These are phyloP conservation scores for Numenius arquata DNA, from an alignment of 2,113 vertebrate species.

Conservation along the genomic window DNA sequence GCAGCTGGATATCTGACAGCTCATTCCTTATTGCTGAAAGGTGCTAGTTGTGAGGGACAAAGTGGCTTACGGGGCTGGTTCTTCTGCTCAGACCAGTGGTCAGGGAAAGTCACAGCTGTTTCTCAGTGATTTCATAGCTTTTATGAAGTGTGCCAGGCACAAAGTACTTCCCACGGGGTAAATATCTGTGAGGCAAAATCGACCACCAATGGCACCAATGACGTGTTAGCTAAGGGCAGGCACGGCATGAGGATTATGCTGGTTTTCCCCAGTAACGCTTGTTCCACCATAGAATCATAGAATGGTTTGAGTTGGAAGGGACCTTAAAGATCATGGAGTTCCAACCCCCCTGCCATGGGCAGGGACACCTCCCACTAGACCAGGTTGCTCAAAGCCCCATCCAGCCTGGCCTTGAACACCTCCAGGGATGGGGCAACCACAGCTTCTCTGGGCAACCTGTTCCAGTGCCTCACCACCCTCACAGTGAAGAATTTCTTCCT, in stretches of 20 bases:
- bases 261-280: not conserved
- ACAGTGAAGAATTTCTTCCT: too few species aligned
- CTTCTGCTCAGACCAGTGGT: accelerated
- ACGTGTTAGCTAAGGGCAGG: not conserved
- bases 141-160: not conserved
- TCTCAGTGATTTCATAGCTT: not conserved
- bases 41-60: not conserved
- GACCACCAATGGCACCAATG: accelerated
- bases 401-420: too few species aligned
- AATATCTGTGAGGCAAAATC: not conserved
- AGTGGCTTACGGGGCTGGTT: not conserved
- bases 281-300: not conserved
- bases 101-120: not conserved
- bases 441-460: too few species aligned
- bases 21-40: not conserved
- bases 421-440: too few species aligned
- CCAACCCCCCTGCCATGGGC: too few species aligned
- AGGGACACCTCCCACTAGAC: too few species aligned
- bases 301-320: too few species aligned
- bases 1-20: not conserved
- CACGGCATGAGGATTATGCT: not conserved
- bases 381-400: too few species aligned
- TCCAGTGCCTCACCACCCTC: too few species aligned
- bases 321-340: too few species aligned
- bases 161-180: not conserved